Base-by-base conservation (phyloP, 2,888 invertebrate species). In the Sabatieria punctata region DNA sequence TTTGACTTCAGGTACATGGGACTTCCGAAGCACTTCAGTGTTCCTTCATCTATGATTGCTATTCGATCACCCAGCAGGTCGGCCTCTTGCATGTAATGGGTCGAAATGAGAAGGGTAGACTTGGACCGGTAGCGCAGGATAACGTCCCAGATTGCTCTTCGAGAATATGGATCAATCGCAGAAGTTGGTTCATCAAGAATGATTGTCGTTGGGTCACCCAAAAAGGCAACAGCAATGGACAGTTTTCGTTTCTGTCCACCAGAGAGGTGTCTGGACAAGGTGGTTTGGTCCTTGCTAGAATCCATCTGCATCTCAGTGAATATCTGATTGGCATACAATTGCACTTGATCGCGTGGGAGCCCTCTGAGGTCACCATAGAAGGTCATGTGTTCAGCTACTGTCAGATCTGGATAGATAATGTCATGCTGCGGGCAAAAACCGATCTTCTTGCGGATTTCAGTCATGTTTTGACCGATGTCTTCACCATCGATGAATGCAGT, bases 21-120 rank as follows among this genome's bases (percentile, higher is more conserved):
- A 6, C 82, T 82, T n/a, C n/a, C n/a, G n/a, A n/a, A n/a, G n/a
- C n/a, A n/a, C n/a, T n/a, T 73, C 41, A 85, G 73, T 60, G 76
- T 75, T 18, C 85, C 85, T 65, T 79, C 79, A 51, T 82, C 80
- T 44, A 85, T 79, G 19, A 85, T 82, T 0, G 85, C 84, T 65
- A 85, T 85, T 52, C 85, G 69, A 59, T 85, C 84, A 3, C 84
- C 84, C 43, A 85, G 68, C 52, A 85, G 81, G 58, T 85, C 85
- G 0, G 85, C 85, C 62, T 85, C 84, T 59, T 85, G 84, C 83
- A 85, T 83, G 66, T 83, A 85, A 68, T 85, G 85, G 0, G 84
- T 85, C 0, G 83, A 83, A 25, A 85, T 25, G n/a, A 46, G 69
- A 2, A 85, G 67, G 48, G 85, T 74, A n/a, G n/a, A n/a, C 18